Evolutionary conservation across 2,797 vertebrate genomes (phyloP).

Genomic region (Sandelia bainsii): DNA sequence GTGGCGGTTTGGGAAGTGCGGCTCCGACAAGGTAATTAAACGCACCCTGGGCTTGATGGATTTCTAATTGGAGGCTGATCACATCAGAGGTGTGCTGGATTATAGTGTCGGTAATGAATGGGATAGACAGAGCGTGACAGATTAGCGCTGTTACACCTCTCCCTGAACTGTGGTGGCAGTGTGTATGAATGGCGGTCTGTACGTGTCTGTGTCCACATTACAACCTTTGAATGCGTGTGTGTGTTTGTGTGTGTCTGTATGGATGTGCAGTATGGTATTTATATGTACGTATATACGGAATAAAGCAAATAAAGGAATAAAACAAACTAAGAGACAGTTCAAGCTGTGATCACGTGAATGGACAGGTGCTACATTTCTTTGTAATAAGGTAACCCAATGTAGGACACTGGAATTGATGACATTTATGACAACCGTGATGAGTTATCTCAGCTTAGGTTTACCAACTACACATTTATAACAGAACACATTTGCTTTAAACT

Average conservation of each 20-base stretch:
- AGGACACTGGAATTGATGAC: no score
- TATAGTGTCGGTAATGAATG: constrained; percentile 79
- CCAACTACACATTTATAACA: no score
- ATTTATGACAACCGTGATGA: no score
- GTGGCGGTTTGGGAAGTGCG: constrained; percentile 66
- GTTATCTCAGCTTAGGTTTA: no score
- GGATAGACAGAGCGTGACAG: constrained; percentile 74
- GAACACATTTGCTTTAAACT: no score
- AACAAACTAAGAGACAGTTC: no score
- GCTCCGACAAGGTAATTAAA: constrained; percentile 81
- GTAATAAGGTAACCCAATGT: no score
- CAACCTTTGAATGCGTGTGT: constrained; percentile 10
- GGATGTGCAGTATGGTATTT: background rate
- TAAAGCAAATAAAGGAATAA: no score
- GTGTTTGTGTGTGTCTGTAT: background rate
- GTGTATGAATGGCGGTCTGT: constrained; percentile 38
- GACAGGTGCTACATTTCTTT: no score
- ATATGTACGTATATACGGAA: background rate
- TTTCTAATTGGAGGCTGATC: constrained; percentile 84
- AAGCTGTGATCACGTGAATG: no score
- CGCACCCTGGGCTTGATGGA: constrained; percentile 80
- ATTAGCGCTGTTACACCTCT: constrained; percentile 73
- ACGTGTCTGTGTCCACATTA: constrained; percentile 31
- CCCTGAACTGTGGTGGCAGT: constrained; percentile 52
- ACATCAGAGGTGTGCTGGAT: constrained; percentile 80